Evolutionary conservation across 2,113 vertebrate genomes (phyloP).

Genomic region (Sceloporus tristichus): DNA sequence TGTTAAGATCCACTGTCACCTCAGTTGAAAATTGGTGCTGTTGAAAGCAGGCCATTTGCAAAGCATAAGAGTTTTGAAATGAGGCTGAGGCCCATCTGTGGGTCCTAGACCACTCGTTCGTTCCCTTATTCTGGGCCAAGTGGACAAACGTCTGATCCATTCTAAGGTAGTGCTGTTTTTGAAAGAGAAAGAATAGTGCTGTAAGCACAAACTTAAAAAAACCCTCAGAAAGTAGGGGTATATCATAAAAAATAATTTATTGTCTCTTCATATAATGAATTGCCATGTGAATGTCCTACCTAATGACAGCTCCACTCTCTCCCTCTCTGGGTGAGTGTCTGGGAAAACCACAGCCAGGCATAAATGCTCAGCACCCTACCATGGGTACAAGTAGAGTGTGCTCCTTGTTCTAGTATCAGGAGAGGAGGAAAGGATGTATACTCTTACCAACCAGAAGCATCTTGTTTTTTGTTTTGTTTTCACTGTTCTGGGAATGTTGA

Average conservation of each 20-base stretch:
- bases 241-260: conserved; percentile 40
- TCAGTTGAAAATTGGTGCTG: neutral
- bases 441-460: neutral
- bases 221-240: neutral
- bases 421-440: too few relatives aligned
- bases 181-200: neutral
- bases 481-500: neutral
- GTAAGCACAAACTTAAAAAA: neutral
- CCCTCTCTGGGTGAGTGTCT: too few relatives aligned
- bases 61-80: neutral
- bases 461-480: neutral
- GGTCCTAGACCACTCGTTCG: too few relatives aligned
- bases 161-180: neutral
- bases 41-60: neutral
- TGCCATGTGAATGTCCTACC: neutral
- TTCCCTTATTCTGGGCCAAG: too few relatives aligned
- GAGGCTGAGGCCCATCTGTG: too few relatives aligned
- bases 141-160: neutral
- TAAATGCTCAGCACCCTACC: neutral
- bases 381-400: neutral
- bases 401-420: neutral
- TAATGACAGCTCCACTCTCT: too few relatives aligned
- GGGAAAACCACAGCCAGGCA: neutral
- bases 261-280: neutral
- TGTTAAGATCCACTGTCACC: neutral